These are phyloP conservation scores for Teleogryllus oceanicus DNA, from an alignment of 2,888 invertebrate species.

Conservation along the genomic window DNA sequence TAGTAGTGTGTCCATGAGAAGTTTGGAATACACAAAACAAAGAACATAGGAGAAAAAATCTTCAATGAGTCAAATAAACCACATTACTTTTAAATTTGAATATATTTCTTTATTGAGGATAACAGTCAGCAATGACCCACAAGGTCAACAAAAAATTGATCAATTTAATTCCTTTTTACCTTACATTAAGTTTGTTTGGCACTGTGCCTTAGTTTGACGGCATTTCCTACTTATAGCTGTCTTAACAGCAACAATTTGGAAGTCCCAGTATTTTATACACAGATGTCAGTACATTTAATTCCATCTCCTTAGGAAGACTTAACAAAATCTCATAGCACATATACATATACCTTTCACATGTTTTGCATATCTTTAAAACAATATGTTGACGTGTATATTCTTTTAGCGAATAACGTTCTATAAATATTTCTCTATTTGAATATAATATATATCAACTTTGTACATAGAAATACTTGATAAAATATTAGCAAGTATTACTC, in stretches of 20 bases:
- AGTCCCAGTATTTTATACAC: conserved; percentile 10
- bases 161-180: conserved; percentile 2
- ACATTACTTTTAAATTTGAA: not conserved
- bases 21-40: too few relatives aligned
- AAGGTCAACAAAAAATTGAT: not conserved
- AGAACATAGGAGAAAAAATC: too few relatives aligned
- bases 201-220: not conserved
- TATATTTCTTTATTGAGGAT: conserved; percentile 10
- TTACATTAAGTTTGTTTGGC: conserved; percentile 10
- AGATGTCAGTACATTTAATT: not conserved
- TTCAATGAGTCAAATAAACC: too few relatives aligned
- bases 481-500: not conserved
- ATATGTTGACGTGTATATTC: not conserved
- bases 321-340: not conserved
- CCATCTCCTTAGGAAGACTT: not conserved
- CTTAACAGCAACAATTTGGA: not conserved
- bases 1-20: too few relatives aligned
- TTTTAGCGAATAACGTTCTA: conserved; percentile 18
- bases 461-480: conserved; percentile 23
- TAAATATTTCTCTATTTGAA: conserved; percentile 23
- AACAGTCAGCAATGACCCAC: not conserved
- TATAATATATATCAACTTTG: conserved; percentile 23
- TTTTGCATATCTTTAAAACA: not conserved
- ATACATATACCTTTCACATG: not conserved
- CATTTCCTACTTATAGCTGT: not conserved